Base-by-base conservation (phyloP, 2,888 invertebrate genomes). In the Octonoba sinensis region DNA sequence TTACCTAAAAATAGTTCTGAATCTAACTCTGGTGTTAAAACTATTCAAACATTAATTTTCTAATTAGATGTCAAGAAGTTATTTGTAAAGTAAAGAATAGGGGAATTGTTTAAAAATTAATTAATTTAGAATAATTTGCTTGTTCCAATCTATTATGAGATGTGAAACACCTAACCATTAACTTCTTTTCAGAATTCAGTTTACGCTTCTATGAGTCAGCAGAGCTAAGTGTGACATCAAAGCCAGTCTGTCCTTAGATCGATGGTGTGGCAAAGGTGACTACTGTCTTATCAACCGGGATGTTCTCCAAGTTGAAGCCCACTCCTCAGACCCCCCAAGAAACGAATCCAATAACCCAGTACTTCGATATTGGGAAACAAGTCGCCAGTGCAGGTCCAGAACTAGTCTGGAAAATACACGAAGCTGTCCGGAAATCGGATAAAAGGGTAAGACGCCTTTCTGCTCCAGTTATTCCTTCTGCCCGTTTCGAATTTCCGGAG, bases 381-480 rank as follows among this genome's bases (percentile, higher is more conserved):
- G 90, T 91, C 72, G 92, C 93, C 76, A 93, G 93, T 79, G 94
- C 93, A 1, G 97, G 97, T 0, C 96, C 96, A 0, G 96, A 96
- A 86, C 91, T 95, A 85, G 92, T 95, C 64, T 97, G 97, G 97
- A 93, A 93, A 87, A 94, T 97, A 84, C 94, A 95, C 88, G 96
- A 97, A 86, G 97, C 95, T 0, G 93, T 93, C 87, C 91, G 95
- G 86, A 96, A 95, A 89, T 93, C 92, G 85, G 97, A 97, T 87
- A 94, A 94, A 86, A 94, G 94, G 94, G 97, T 97, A 89, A 91
- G 92, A 87, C 13, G 36, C 3, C 3, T 56, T 36, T 36, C 36
- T 36, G 36, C 36, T 36, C 36, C 36, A 36, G 36, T 36, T 36
- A 36, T 36, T 36, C 36, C 36, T 36, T 36, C 36, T 3, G 36